Base-by-base conservation (phyloP, 1,140 invertebrate species). In the Arctopsyche grandis region DNA sequence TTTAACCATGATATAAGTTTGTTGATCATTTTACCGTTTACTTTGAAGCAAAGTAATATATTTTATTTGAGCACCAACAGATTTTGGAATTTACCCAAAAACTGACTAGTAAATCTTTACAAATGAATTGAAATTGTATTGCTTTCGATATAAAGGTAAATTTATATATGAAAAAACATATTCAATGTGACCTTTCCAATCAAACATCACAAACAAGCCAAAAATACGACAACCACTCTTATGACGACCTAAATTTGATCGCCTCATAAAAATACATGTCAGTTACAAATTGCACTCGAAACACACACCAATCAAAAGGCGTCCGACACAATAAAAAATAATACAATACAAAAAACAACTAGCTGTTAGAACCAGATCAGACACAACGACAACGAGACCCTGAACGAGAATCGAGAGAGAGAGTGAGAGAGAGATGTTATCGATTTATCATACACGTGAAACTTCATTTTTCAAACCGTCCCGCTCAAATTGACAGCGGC, bases 401-500 rank as follows among this genome's bases (percentile, higher is more conserved):
- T 38, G 29, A 38, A 38, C 29, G 29, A 38, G 7, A 19, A 52
- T 19, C 0, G 56, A 52, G 12, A 52, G 48, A 60, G 56, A 19
- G 56, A 52, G 19, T 0, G 56, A 52, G 12, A 52, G 48, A 60
- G 56, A 19, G 56, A 60, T 60, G 56, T 60, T 60, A 60, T 60
- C 56, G 56, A 60, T 60, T 60, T 60, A 60, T 60, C 56, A 60
- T 60, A 60, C 56, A 60, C 16, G 56, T 16, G 56, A 60, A 60
- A 60, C 56, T 60, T 60, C 56, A 60, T 60, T 60, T 60, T 60
- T 60, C 56, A 60, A 60, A 38, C 56, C 56, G 1, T 38, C 29
- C n/a, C 56, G 56, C 56, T 60, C 56, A 60, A 60, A 60, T 60
- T 60, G 56, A 60, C 56, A 60, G 56, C 56, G 56, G 56, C 56